phyloP scores from a whole-genome alignment of 23 tunicate genomes.

The Styela clava region DNA sequence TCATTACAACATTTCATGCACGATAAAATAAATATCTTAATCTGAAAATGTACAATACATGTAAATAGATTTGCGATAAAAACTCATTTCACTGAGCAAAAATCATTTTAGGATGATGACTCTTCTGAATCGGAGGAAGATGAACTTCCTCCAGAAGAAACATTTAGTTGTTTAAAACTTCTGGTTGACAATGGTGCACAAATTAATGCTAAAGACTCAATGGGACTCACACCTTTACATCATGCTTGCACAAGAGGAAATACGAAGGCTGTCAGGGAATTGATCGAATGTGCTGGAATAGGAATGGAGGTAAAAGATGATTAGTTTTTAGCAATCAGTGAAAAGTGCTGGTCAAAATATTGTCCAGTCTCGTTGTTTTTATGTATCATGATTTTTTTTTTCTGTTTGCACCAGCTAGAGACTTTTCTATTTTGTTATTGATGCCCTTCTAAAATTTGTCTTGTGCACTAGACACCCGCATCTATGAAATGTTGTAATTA shows the following conservation, averaged over 20 bases:
- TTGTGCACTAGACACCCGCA: too few relatives aligned
- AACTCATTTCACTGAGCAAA: too few relatives aligned
- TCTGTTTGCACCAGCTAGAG: too few relatives aligned
- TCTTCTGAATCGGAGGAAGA: slow-evolving; percentile 81
- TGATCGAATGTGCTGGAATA: slow-evolving; percentile 58
- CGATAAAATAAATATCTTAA: too few relatives aligned
- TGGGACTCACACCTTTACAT: slow-evolving; percentile 91
- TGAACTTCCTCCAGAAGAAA: slow-evolving; percentile 75
- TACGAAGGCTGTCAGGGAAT: slow-evolving; percentile 73
- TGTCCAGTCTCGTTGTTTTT: background rate
- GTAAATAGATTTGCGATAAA: too few relatives aligned
- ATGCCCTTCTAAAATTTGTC: too few relatives aligned
- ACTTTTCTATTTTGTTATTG: too few relatives aligned
- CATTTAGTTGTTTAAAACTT: slow-evolving; percentile 67
- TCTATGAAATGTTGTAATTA: too few relatives aligned
- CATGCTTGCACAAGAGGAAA: slow-evolving; percentile 98
- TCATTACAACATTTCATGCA: too few relatives aligned
- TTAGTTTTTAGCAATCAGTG: background rate
- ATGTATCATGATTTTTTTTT: too few relatives aligned
- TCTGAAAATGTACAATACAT: too few relatives aligned
- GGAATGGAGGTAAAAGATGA: slow-evolving; percentile 60
- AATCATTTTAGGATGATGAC: too few relatives aligned
- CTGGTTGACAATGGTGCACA: slow-evolving; percentile 87
- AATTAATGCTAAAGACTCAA: slow-evolving; percentile 75
- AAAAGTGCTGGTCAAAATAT: background rate